These are phyloP conservation scores for Gibbula magus DNA, from an alignment of 2,888 invertebrate species.

Conservation along the genomic window DNA sequence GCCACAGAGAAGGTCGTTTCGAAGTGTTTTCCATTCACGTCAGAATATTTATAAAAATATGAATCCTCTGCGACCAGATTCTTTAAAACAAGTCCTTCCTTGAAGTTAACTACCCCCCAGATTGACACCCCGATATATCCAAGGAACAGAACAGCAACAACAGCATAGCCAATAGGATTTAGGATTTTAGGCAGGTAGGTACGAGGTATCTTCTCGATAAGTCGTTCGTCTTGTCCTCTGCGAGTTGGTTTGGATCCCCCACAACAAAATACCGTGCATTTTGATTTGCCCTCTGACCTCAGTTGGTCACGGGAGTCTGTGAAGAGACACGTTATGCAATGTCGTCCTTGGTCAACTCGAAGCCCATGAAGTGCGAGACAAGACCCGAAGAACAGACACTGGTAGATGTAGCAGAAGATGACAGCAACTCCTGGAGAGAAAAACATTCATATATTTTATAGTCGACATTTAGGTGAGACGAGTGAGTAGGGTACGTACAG, in stretches of 20 bases:
- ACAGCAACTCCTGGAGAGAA: conserved; percentile 63
- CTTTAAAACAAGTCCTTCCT: conserved; percentile 57
- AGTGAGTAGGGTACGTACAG: not conserved
- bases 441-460: too few relatives aligned
- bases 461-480: too few relatives aligned
- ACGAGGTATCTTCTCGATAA: conserved; percentile 55
- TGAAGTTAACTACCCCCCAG: conserved; percentile 55
- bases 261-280: conserved; percentile 70
- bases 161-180: conserved; percentile 38
- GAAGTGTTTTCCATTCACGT: conserved; percentile 41
- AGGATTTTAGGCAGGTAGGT: conserved; percentile 46
- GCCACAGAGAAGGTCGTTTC: conserved; percentile 32
- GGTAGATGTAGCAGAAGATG: conserved; percentile 65
- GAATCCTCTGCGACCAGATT: conserved; percentile 58
- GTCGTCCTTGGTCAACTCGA: conserved; percentile 49
- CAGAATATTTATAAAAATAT: conserved; percentile 51
- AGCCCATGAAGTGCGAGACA: conserved; percentile 64
- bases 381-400: conserved; percentile 63
- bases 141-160: conserved; percentile 50
- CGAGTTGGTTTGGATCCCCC: conserved; percentile 47
- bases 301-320: conserved; percentile 44
- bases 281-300: conserved; percentile 33
- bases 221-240: conserved; percentile 50
- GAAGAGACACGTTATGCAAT: conserved; percentile 51
- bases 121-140: conserved; percentile 57